phyloP scores from a whole-genome alignment of 2,113 vertebrate species.

The Carlito syrichta region DNA sequence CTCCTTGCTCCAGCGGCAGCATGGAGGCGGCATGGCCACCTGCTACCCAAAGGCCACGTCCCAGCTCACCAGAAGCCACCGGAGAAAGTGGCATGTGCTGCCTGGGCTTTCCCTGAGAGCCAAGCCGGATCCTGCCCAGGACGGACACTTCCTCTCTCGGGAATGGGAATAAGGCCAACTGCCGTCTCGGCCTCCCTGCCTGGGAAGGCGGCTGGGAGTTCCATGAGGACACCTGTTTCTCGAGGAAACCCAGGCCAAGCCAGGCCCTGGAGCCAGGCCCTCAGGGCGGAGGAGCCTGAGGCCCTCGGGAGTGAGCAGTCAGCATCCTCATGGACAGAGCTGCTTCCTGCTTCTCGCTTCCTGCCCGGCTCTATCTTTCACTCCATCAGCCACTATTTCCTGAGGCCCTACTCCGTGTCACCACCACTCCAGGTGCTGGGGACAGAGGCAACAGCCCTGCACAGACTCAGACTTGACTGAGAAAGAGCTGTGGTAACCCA shows the following conservation, averaged over 20 bases:
- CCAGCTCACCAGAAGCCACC: background rate
- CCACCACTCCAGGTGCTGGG: background rate
- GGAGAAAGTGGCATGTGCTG: background rate
- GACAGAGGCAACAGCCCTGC: background rate
- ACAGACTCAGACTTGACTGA: background rate
- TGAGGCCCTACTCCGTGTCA: background rate
- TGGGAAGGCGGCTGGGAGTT: background rate
- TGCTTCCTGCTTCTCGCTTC: background rate
- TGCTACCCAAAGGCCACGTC: background rate
- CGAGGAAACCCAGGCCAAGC: background rate
- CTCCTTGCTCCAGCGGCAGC: background rate
- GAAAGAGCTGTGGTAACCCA: background rate
- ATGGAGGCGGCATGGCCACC: background rate
- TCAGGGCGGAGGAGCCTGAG: background rate
- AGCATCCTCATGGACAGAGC: background rate
- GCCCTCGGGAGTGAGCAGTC: accelerated
- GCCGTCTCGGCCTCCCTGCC: background rate
- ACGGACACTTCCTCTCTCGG: background rate
- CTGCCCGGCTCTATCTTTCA: background rate
- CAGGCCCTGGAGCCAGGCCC: background rate
- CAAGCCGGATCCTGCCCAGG: background rate
- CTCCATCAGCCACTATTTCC: background rate
- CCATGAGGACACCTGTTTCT: background rate
- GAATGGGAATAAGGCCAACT: constrained; percentile 34
- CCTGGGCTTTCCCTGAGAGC: background rate